These are phyloP conservation scores for Tetraneura akinire DNA, from an alignment of 1,140 invertebrate genomes.

Conservation along the genomic window DNA sequence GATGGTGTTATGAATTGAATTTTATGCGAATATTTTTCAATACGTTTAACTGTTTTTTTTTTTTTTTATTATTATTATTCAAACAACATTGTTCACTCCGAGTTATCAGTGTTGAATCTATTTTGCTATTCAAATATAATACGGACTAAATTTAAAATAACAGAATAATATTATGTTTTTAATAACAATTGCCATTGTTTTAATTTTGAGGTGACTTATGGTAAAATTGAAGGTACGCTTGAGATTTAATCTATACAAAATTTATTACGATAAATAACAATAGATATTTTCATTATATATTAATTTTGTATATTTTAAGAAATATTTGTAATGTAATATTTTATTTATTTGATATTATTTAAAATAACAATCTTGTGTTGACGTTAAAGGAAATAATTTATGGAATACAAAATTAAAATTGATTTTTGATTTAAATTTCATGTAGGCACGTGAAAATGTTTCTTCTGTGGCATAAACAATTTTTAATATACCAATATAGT, in stretches of 20 bases:
- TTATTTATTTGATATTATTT: no score
- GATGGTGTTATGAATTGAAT: neutral
- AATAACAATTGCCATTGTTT: neutral
- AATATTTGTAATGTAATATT: no score
- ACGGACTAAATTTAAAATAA: neutral
- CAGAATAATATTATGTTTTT: neutral
- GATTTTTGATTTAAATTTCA: no score
- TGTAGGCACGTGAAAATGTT: no score
- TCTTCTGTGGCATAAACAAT: no score
- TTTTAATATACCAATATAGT: no score
- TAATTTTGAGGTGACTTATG: neutral
- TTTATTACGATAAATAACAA: neutral
- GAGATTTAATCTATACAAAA: neutral
- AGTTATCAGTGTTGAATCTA: conserved; percentile 1
- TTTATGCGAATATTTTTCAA: conserved; percentile 37
- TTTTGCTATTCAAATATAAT: conserved; percentile 39
- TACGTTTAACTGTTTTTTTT: neutral
- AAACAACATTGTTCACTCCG: conserved; percentile 1
- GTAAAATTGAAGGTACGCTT: neutral
- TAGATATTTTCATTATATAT: no score
- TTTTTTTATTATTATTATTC: no score
- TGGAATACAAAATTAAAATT: no score
- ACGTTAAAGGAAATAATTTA: no score
- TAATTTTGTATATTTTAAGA: no score
- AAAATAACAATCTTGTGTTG: no score